Percentiles rank a stretch among this genome's conserved stretches.
These are phyloP conservation scores for Deilephila elpenor DNA, from an alignment of 2,888 invertebrate genomes.

Conservation along the genomic window DNA sequence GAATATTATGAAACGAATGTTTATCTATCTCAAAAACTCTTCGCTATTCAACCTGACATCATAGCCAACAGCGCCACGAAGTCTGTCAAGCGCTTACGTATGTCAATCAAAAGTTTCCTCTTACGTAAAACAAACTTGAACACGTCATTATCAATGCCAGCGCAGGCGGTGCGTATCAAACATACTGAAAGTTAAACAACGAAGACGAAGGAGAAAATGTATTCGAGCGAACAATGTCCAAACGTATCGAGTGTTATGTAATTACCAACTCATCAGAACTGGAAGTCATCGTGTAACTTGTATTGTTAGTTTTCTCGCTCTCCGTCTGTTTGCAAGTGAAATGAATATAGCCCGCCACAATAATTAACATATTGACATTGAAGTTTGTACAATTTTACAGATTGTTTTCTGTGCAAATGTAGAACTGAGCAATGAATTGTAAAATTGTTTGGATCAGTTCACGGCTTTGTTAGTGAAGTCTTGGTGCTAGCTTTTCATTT, in stretches of 20 bases:
- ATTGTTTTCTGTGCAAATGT: no score
- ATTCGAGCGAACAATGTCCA: conserved; percentile 40
- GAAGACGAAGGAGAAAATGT: conserved; percentile 32
- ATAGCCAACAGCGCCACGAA: no score
- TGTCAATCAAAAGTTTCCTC: no score
- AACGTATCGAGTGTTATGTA: conserved; percentile 48
- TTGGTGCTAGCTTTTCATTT: no score
- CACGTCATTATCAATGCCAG: background rate
- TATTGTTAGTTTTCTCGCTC: conserved; percentile 59
- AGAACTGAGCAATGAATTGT: no score
- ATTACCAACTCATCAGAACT: conserved; percentile 61
- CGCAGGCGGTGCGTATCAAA: background rate
- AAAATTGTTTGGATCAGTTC: no score
- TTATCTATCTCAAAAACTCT: no score
- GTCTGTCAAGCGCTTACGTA: no score
- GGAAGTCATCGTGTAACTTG: conserved; percentile 60
- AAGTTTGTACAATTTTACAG: background rate
- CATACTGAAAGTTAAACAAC: conserved; percentile 31
- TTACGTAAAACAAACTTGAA: conserved; percentile 2
- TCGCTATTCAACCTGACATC: no score
- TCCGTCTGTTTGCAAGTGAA: conserved; percentile 39
- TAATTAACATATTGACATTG: conserved; percentile 39
- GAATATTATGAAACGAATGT: no score
- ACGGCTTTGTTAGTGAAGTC: no score
- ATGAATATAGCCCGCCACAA: conserved; percentile 41